Evolutionary conservation across 2,113 vertebrate species (phyloP), one percentile per base, ranked within the genome.

Genomic region (Microcebus lehilahytsara): DNA sequence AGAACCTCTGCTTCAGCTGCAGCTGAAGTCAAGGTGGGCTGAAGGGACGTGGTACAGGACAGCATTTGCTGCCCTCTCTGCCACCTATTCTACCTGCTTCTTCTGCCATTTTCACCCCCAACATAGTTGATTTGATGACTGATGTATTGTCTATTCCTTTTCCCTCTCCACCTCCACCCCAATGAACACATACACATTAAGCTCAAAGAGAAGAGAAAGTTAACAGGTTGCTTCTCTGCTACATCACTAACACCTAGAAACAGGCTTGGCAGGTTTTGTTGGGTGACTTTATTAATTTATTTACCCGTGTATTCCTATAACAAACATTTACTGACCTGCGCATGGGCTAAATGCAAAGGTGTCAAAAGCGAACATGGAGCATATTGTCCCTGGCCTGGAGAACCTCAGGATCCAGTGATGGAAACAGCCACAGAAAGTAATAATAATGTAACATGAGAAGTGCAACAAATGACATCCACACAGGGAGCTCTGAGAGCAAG

Each of bases 41-140:
- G 49, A 25, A 58, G 17, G 81, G 40, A 30, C 0, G 0, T 2
- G 16, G 32, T 4, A 0, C 3, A 6, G 32, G 32, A 49, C 13
- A 40, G 13, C 37, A 2, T 2, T 49, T 9, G 10, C 23, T 1
- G 12, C 19, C 5, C 7, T 69, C 58, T 58, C 71, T 4, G 1
- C 32, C n/a, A 20, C n/a, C 56, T 16, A 9, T 69, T 25, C 56
- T 22, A 27, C 42, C 58, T 62, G 34, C 40, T 37, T 53, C 27
- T 13, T 66, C 80, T 34, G 12, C 16, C 9, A 3, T 9, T 53
- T 30, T 89, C 49, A 88, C 32, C 20, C 14, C 30, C 81, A 34
- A n/a, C 14, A 19, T 1, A 8, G 37, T 1, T 27, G 10, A 84
- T 56, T 27, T 56, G 30, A 37, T 88, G 64, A 56, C 42, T 51